Percentiles rank a stretch among this genome's conserved stretches.
Evolutionary conservation across 2,888 invertebrate genomes (phyloP).

Genomic region (Cerceris ruficornis): DNA sequence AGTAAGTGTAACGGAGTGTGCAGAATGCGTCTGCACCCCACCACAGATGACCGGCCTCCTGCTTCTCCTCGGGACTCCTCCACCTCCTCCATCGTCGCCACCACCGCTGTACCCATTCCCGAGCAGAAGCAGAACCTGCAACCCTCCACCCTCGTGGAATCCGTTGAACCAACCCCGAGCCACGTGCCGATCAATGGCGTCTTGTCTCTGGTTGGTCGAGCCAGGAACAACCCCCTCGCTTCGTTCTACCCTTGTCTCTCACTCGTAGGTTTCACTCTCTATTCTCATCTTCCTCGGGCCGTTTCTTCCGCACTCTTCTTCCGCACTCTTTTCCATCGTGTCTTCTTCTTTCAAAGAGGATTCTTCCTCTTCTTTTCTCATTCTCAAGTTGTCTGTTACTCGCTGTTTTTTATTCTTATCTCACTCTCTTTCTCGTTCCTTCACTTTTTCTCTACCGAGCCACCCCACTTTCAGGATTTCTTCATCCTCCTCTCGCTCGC

Average conservation of each 20-base stretch:
- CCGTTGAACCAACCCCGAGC: constrained; percentile 75
- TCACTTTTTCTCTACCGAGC: background rate
- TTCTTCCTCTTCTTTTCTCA: too few species aligned
- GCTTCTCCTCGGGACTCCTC: constrained; percentile 35
- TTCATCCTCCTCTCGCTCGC: constrained; percentile 47
- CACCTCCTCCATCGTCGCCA: constrained; percentile 43
- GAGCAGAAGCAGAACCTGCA: constrained; percentile 49
- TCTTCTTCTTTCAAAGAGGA: too few species aligned
- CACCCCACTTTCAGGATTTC: constrained; percentile 31
- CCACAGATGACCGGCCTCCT: constrained; percentile 11
- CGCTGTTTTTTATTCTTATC: constrained; percentile 48
- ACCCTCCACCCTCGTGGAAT: constrained; percentile 60
- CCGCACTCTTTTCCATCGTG: background rate
- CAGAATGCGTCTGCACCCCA: constrained; percentile 72
- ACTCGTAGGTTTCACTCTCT: constrained; percentile 8
- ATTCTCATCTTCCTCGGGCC: constrained; percentile 35
- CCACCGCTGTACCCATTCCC: constrained; percentile 34
- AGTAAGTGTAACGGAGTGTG: constrained; percentile 82
- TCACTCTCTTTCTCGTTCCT: constrained; percentile 1
- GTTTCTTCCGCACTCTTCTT: constrained; percentile 61
- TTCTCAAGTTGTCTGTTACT: too few species aligned
- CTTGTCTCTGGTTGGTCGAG: constrained; percentile 79
- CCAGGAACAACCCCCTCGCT: constrained; percentile 75
- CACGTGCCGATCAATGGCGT: constrained; percentile 82
- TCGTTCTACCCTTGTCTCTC: constrained; percentile 46